These are phyloP conservation scores for Oligia latruncula DNA, from an alignment of 2,888 invertebrate species.

Conservation along the genomic window DNA sequence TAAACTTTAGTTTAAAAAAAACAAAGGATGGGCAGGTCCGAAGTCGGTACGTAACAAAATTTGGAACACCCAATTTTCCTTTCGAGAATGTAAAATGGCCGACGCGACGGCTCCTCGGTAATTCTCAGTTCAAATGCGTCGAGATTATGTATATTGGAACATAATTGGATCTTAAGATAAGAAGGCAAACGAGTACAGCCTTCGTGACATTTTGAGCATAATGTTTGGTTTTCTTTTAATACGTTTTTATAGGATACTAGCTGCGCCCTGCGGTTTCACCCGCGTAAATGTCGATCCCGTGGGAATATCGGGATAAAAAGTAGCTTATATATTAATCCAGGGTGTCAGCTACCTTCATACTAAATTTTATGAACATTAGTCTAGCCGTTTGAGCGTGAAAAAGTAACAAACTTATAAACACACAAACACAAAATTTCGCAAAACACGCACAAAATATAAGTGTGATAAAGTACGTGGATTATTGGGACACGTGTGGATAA, in stretches of 20 bases:
- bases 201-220: constrained; percentile 44
- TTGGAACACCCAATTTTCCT: constrained; percentile 67
- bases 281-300: too few species aligned
- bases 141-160: constrained; percentile 64
- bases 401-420: too few species aligned
- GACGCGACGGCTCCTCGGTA: constrained; percentile 39
- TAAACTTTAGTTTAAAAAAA: constrained; percentile 56
- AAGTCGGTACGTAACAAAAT: constrained; percentile 49
- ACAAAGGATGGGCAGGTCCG: constrained; percentile 30
- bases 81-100: constrained; percentile 62
- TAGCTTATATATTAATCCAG: too few species aligned
- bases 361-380: too few species aligned
- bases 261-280: too few species aligned
- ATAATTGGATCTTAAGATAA: constrained; percentile 61
- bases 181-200: constrained; percentile 44
- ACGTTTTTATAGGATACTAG: constrained; percentile 13
- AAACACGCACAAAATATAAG: too few species aligned
- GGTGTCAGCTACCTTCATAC: too few species aligned
- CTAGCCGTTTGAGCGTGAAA: too few species aligned
- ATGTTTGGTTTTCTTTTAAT: constrained; percentile 27
- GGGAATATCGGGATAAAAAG: too few species aligned
- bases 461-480: background rate
- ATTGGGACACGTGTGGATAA: background rate
- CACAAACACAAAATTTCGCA: too few species aligned
- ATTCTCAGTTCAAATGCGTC: constrained; percentile 55